Conservation (phyloP, 2,888 invertebrate species). For the Pinctada fucata region DNA sequence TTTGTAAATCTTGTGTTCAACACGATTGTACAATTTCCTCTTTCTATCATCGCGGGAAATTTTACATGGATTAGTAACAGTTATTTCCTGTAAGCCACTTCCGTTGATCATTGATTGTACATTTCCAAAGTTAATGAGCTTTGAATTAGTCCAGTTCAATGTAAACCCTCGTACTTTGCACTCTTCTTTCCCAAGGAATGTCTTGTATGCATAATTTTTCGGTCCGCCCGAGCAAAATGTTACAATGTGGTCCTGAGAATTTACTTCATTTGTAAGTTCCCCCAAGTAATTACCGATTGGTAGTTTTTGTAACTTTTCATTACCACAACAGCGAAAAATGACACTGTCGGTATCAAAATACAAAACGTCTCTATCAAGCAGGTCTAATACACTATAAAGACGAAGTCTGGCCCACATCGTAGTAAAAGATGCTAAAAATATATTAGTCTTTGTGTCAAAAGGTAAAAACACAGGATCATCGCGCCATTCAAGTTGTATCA, state of each 20-base stretch:
- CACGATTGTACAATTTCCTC: conserved; percentile 82
- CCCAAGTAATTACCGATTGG: conserved; percentile 30
- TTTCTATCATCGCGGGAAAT: conserved; percentile 81
- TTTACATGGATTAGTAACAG: conserved; percentile 41
- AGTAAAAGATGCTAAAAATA: conserved; percentile 72
- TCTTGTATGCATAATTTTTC: conserved; percentile 42
- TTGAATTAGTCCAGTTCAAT: conserved; percentile 13
- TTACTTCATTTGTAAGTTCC: conserved; percentile 35
- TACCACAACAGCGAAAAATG: conserved; percentile 54
- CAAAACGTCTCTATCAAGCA: conserved; percentile 63
- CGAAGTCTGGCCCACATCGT: conserved; percentile 72
- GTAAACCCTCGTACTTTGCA: conserved; percentile 32
- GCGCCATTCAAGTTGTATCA: conserved; percentile 19
- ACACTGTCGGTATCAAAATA: conserved; percentile 75
- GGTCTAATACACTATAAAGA: conserved; percentile 68
- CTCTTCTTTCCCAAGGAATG: conserved; percentile 7
- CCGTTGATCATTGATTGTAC: conserved; percentile 12
- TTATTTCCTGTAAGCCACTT: conserved; percentile 9
- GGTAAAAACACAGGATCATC: not conserved
- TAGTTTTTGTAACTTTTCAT: not conserved
- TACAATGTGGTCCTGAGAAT: conserved; percentile 55
- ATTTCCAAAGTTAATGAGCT: conserved; percentile 15
- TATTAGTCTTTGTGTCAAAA: conserved; percentile 24
- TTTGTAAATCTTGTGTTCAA: conserved; percentile 71
- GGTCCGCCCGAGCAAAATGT: conserved; percentile 30